A percentile compares a stretch with the other conserved stretches of the same genome.
These are phyloP conservation scores for Toxotes jaculatrix DNA, from an alignment of 2,113 vertebrate species.

Conservation along the genomic window DNA sequence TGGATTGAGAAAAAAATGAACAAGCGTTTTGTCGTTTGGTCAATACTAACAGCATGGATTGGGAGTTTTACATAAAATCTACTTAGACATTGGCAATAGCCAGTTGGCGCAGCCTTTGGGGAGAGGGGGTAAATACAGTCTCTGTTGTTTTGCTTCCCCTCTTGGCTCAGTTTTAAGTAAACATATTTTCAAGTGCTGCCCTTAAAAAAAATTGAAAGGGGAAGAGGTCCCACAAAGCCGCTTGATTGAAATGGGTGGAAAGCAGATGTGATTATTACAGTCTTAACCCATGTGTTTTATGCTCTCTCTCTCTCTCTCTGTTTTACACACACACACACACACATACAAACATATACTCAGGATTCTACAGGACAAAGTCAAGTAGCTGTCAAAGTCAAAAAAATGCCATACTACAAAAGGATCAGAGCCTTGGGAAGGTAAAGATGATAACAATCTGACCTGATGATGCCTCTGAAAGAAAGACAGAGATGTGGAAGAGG, in stretches of 20 bases:
- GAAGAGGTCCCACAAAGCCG: constrained; percentile 30
- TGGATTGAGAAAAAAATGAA: constrained; percentile 80
- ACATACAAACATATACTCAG: constrained; percentile 2
- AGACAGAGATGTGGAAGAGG: background rate
- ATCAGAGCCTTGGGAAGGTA: constrained; percentile 26
- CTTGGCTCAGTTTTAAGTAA: constrained; percentile 65
- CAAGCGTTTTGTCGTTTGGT: constrained; percentile 79
- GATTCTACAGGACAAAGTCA: constrained; percentile 46
- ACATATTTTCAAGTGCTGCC: constrained; percentile 57
- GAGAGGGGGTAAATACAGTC: constrained; percentile 52
- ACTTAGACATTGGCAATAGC: constrained; percentile 78
- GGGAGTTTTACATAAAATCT: constrained; percentile 82
- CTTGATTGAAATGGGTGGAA: constrained; percentile 53
- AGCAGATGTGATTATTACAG: constrained; percentile 61
- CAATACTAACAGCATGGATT: constrained; percentile 80
- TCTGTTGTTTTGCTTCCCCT: constrained; percentile 53
- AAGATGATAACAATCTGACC: constrained; percentile 29
- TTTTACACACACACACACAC: constrained; percentile 4
- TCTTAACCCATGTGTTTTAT: constrained; percentile 45
- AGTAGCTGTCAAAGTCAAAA: constrained; percentile 53
- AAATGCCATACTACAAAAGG: constrained; percentile 23
- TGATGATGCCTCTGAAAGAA: constrained; percentile 9
- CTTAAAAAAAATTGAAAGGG: constrained; percentile 21
- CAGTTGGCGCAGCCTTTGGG: constrained; percentile 63
- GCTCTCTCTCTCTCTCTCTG: too few species aligned